Evolutionary conservation across 2,888 invertebrate genomes (phyloP), one percentile per base, ranked within the genome.

Genomic region (Apoda limacodes): DNA sequence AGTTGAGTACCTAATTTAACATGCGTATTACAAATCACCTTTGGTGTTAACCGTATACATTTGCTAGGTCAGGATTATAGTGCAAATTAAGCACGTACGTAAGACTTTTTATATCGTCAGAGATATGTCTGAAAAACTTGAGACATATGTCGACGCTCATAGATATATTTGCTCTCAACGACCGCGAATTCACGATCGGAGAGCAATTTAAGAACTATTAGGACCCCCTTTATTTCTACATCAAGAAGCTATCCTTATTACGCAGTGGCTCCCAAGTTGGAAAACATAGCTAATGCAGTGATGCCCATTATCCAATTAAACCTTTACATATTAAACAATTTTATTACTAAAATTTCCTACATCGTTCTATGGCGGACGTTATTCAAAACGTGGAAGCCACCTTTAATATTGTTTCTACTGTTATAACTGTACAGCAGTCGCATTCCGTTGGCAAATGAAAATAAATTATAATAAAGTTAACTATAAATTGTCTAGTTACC

Each of bases 371-470:
- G n/a, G n/a, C n/a, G 14, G 36, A 31, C 27, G 34, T 28, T 22
- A 34, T 29, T 38, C 34, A 32, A 40, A 39, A 33, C 38, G 52
- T 51, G 55, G 62, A 63, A 58, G 56, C 48, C 46, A 55, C 56
- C 52, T 48, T 52, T 57, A 46, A 55, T 60, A 61, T 59, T 68
- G n/a, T 65, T 55, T 55, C 71, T 76, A 76, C 55, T 50, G 55
- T 66, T 63, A 66, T 59, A 63, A 65, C 78, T 80, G 72, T 80
- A 80, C 80, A 80, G 55, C 60, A 74, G 71, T 70, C 80, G 42
- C 78, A 76, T 78, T 75, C 80, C 78, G 75, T 72, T 74, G 78
- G 80, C 70, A 72, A 74, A 71, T 58, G 63, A 71, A 57, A 69
- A 72, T 71, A 70, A 71, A 68, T 67, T 72, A 63, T 66, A 68